These are phyloP conservation scores for Aplochiton taeniatus DNA, from an alignment of 2,797 vertebrate species.

Conservation along the genomic window DNA sequence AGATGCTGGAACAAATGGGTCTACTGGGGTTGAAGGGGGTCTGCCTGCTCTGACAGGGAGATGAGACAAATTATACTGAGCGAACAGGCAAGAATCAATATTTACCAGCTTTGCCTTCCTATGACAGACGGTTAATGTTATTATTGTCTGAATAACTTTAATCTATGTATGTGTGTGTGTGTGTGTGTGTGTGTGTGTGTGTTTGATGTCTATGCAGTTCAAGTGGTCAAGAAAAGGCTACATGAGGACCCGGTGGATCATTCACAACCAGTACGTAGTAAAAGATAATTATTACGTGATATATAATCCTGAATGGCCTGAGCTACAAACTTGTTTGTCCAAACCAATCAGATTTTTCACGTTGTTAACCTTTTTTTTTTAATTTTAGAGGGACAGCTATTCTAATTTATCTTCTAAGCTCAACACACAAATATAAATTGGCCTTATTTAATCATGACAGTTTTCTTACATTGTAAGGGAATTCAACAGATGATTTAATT, in stretches of 20 bases:
- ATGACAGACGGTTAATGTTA: constrained; percentile 43
- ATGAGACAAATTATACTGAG: constrained; percentile 69
- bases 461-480: too few relatives aligned
- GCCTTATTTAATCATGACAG: too few relatives aligned
- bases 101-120: constrained; percentile 58
- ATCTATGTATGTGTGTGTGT: too few relatives aligned
- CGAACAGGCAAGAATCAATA: constrained; percentile 54
- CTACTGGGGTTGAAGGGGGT: constrained; percentile 41
- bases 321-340: too few relatives aligned
- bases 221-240: constrained; percentile 87
- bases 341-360: too few relatives aligned
- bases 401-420: too few relatives aligned
- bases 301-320: too few relatives aligned
- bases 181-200: background rate
- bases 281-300: too few relatives aligned
- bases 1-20: constrained; percentile 63
- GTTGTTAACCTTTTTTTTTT: too few relatives aligned
- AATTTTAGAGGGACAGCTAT: too few relatives aligned
- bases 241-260: constrained; percentile 83
- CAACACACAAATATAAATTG: too few relatives aligned
- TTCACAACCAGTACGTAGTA: constrained; percentile 80
- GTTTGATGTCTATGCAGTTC: constrained; percentile 68
- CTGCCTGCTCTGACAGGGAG: constrained; percentile 61
- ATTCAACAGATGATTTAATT: too few relatives aligned
- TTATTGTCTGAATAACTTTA: constrained; percentile 49